Evolutionary conservation across 2,113 vertebrate genomes (phyloP).

Genomic region (Leptocoma aspasia): DNA sequence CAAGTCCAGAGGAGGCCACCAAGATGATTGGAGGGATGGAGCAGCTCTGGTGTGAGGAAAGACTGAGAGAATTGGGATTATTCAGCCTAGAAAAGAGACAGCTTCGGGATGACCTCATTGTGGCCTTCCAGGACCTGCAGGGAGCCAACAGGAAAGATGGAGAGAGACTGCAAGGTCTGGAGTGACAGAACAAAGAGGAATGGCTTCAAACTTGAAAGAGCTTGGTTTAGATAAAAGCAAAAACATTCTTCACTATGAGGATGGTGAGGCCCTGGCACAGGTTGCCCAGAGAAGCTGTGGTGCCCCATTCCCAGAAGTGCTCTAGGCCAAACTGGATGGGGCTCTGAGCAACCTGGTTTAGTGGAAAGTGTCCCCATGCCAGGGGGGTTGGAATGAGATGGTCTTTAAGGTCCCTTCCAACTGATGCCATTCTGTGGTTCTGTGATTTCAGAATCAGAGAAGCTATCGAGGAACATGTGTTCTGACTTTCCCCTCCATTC

Average conservation of each 20-base stretch:
- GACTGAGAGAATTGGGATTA: not conserved
- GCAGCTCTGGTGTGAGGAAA: not conserved
- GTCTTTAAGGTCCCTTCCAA: not conserved
- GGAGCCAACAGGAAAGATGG: not conserved
- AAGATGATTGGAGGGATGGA: not conserved
- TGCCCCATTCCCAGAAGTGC: not conserved
- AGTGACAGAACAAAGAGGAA: not conserved
- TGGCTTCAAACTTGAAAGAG: not conserved
- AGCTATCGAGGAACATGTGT: fast-evolving
- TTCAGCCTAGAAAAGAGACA: not conserved
- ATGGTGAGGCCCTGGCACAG: not conserved
- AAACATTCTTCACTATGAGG: fast-evolving
- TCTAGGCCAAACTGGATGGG: not conserved
- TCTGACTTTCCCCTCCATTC: not conserved
- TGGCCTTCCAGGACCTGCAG: not conserved
- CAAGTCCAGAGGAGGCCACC: not conserved
- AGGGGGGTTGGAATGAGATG: not conserved
- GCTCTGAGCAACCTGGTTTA: not conserved
- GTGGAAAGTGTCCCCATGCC: no score
- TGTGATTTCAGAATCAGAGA: not conserved
- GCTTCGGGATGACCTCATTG: not conserved
- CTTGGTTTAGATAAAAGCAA: not conserved
- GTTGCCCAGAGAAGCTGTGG: not conserved
- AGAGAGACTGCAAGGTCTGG: not conserved
- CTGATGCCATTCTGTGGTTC: not conserved